Evolutionary conservation across 2,888 invertebrate genomes (phyloP), one percentile per base, ranked within the genome.

Genomic region (Epirrhoe tristata): DNA sequence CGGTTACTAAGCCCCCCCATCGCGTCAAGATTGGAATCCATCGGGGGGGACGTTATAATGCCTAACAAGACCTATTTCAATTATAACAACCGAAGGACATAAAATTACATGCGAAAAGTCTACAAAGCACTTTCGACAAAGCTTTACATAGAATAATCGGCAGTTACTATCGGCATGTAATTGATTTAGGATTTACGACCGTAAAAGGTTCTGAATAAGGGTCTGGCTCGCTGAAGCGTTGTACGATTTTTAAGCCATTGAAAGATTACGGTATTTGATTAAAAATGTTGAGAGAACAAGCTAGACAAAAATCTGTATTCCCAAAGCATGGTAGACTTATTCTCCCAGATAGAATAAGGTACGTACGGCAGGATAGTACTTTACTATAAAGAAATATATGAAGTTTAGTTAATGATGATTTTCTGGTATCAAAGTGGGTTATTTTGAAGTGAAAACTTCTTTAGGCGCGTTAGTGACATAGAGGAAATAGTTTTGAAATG

Each of bases 121-220:
- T 60, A 24, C 34, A 51, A 51, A 66, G 57, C 56, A 56, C 14
- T 51, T 54, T 58, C 58, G 24, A 58, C 54, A 59, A 59, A 65
- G 65, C 63, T 53, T 53, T 24, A 3, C 59, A 24, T 17, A 66
- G 60, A 46, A 46, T 66, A 66, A 46, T 39, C 46, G 12, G 5
- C 12, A 57, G 65, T 66, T 60, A 7, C 34, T 66, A 66, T 50
- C 17, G 51, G 10, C 10, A 10, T 36, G 46, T 66, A 66, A 66
- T 66, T 66, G 65, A 66, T 66, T 66, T 56, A 50, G 56, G 65
- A 60, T 60, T 66, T 66, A 60, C 65, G 56, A 60, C 31, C 56
- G 43, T 14, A 53, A 55, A 17, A 56, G 51, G 46, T 66, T 65
- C 51, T 60, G 34, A 66, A 63, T 63, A 63, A 63, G 32, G 63